phyloP scores from a whole-genome alignment of 1,140 invertebrate species.

The Cotesia vestalis region DNA sequence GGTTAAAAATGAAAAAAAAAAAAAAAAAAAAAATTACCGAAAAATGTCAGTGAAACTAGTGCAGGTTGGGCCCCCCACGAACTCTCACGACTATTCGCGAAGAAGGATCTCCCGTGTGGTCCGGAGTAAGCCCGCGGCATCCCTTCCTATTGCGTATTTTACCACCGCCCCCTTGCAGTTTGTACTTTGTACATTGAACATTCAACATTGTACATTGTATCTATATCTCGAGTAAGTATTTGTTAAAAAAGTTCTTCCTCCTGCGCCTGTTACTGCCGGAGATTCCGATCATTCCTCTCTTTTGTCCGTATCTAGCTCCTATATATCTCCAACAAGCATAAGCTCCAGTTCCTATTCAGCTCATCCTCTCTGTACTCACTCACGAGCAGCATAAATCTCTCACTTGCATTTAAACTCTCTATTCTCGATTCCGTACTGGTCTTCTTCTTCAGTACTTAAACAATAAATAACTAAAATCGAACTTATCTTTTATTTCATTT shows the following conservation, averaged over 20 bases:
- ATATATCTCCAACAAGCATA: too few species aligned
- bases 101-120: constrained; percentile 57
- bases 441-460: constrained; percentile 49
- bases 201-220: neutral
- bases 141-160: constrained; percentile 52
- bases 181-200: neutral
- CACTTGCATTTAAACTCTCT: constrained; percentile 62
- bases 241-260: neutral
- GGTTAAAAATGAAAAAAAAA: neutral
- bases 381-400: constrained; percentile 59
- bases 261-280: too few species aligned
- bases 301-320: constrained; percentile 29
- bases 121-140: constrained; percentile 58
- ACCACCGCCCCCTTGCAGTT: constrained; percentile 25
- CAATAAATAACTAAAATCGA: constrained; percentile 42
- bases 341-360: constrained; percentile 25
- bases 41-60: neutral
- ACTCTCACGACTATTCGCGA: constrained; percentile 41
- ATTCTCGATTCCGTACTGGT: constrained; percentile 50
- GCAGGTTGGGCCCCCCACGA: constrained; percentile 55
- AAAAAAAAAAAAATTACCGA: constrained; percentile 1
- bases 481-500: neutral
- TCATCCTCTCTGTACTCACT: constrained; percentile 37
- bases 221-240: constrained; percentile 12
- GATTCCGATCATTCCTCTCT: constrained; percentile 26